Evolutionary conservation across 1,140 invertebrate genomes (phyloP), one percentile per base, ranked within the genome.

Genomic region (Tetragnatha versicolor): DNA sequence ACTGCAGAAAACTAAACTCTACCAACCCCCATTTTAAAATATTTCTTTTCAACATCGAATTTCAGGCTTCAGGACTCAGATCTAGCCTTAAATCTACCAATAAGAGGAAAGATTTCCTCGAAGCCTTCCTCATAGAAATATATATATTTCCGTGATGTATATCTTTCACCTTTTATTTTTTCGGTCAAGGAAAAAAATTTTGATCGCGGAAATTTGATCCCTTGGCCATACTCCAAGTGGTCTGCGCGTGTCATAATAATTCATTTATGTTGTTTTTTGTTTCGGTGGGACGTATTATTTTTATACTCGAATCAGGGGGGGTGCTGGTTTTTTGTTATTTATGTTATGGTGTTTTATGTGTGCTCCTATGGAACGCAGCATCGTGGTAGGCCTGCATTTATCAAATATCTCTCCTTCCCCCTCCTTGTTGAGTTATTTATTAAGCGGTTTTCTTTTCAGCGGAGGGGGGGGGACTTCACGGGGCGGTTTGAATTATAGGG

Each of bases 301-400:
- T n/a, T n/a, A n/a, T n/a, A n/a, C n/a, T n/a, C n/a, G n/a, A n/a
- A n/a, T n/a, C n/a, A n/a, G n/a, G n/a, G n/a, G n/a, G n/a, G n/a
- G n/a, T n/a, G n/a, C n/a, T n/a, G n/a, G n/a, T n/a, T n/a, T n/a
- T 10, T 17, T 58, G 55, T 58, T 58, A 58, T 58, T 58, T 29
- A 58, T 58, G 5, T 2, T 58, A 10, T 5, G 55, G n/a, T 33
- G 9, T 33, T 17, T 31, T 31, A 29, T 29, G 27, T 31, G 12
- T 7, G 12, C 10, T 58, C 27, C 17, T 17, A 58, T 6, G 55
- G 33, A 58, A 31, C 25, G 27, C 27, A 29, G 33, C 55, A 29
- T 58, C 27, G n/a, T 14, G 29, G 6, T 25, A 29, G 7, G 31
- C 25, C 17, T 3, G 9, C 27, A n/a, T 58, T 58, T 31, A 17